These are phyloP conservation scores for Ceratothoa steindachneri DNA, from an alignment of 2,888 invertebrate genomes.

Conservation along the genomic window DNA sequence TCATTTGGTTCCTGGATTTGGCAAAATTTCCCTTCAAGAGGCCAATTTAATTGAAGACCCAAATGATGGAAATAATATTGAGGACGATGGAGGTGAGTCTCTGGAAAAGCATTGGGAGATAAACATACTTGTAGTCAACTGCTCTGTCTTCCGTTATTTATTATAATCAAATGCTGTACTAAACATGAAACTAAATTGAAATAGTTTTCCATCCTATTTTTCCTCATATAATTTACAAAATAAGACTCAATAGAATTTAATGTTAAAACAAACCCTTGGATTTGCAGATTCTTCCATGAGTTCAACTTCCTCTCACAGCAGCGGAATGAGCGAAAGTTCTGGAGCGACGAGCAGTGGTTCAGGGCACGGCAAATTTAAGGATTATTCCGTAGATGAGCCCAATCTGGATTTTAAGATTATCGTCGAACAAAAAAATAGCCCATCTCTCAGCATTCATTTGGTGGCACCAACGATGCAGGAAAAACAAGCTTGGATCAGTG, in stretches of 20 bases:
- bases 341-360: constrained; percentile 50
- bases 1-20: constrained; percentile 76
- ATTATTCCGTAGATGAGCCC: constrained; percentile 53
- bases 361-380: constrained; percentile 50
- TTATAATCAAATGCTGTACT: neutral
- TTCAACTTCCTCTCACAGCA: constrained; percentile 59
- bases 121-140: neutral
- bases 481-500: constrained; percentile 89
- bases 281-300: constrained; percentile 56
- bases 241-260: too few relatives aligned
- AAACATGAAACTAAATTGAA: neutral
- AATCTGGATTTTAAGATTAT: constrained; percentile 70
- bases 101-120: too few relatives aligned
- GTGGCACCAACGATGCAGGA: constrained; percentile 75
- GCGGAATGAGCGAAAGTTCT: constrained; percentile 54
- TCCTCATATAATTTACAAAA: too few relatives aligned
- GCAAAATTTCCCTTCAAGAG: constrained; percentile 76
- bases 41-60: constrained; percentile 83
- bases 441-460: constrained; percentile 63
- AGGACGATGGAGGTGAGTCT: constrained; percentile 57
- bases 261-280: too few relatives aligned
- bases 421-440: constrained; percentile 63
- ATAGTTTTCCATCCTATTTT: too few relatives aligned
- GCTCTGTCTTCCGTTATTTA: neutral
- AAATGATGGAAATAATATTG: constrained; percentile 60